Base-by-base conservation (phyloP, 1,140 invertebrate genomes). In the Aphaenogaster ashmeadi region DNA sequence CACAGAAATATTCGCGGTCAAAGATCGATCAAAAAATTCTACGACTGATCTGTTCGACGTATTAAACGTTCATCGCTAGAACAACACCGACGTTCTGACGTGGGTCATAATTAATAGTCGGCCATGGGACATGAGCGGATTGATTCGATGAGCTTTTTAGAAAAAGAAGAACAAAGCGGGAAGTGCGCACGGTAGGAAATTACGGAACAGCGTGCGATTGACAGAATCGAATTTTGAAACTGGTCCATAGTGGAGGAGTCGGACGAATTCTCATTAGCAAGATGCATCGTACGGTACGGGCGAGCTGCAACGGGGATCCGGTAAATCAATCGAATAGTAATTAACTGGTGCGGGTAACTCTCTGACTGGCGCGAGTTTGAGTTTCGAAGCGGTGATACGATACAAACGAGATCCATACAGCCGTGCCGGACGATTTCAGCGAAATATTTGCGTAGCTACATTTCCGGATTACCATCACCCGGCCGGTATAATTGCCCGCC, bases 241-340 rank as follows among this genome's bases (percentile, higher is more conserved):
- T 74, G 80, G 69, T 87, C 56, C 71, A 41, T 13, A 21, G 41
- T 60, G 60, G 15, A 90, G 80, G 52, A 90, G 47, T 33, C 74
- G 64, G 36, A 72, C 56, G 60, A 71, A 89, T 88, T 91, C 91
- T 92, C 91, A 93, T 93, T 92, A 92, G 80, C 86, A 88, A 83
- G 58, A 81, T 58, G 83, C 86, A 84, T 87, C 79, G 71, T 54
- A 69, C 64, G 71, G 84, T 71, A 92, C 89, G 60, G 56, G 78
- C 77, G 78, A 71, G 50, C 77, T 75, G 80, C 66, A 87, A 78
- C 75, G 78, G 83, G 83, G 87, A 84, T 89, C 72, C 89, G 87
- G 88, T 92, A 93, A 94, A 94, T 94, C 93, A 94, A 94, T 94
- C 87, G 92, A 86, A 94, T 92, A 91, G 93, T 94, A 94, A 93